Percentiles rank a stretch among this genome's conserved stretches.
These are phyloP conservation scores for Isichthys henryi DNA, from an alignment of 2,113 vertebrate species.

Conservation along the genomic window DNA sequence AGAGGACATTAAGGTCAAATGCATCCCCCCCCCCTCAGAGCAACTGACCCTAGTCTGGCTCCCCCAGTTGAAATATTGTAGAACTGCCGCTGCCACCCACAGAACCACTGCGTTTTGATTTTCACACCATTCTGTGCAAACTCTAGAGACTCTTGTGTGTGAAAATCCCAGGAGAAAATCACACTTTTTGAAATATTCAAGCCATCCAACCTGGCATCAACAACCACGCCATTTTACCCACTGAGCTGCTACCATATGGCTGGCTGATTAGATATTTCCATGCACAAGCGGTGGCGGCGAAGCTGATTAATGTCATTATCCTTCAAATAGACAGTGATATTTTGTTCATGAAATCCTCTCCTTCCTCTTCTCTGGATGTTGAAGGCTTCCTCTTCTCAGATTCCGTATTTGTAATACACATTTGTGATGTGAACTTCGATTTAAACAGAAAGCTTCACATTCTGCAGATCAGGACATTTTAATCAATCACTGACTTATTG, in stretches of 20 bases:
- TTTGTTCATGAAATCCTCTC: background rate
- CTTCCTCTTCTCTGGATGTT: background rate
- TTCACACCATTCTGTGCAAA: background rate
- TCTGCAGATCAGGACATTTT: background rate
- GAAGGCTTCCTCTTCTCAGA: background rate
- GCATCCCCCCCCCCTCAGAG: too few species aligned
- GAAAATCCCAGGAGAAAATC: background rate
- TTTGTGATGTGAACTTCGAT: background rate
- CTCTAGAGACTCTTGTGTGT: background rate
- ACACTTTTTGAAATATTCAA: background rate
- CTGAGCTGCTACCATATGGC: background rate
- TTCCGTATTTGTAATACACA: background rate
- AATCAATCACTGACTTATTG: background rate
- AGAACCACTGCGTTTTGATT: background rate
- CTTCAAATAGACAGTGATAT: background rate
- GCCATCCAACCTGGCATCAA: background rate
- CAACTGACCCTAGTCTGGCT: too few species aligned
- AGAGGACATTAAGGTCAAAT: too few species aligned
- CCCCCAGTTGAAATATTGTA: too few species aligned
- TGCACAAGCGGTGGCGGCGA: background rate
- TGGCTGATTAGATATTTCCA: background rate
- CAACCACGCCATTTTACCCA: background rate
- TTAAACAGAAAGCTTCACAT: background rate
- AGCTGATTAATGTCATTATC: background rate
- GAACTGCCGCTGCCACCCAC: background rate